Evolutionary conservation across 2,888 invertebrate species (phyloP).

Genomic region (Dorcus hopei): DNA sequence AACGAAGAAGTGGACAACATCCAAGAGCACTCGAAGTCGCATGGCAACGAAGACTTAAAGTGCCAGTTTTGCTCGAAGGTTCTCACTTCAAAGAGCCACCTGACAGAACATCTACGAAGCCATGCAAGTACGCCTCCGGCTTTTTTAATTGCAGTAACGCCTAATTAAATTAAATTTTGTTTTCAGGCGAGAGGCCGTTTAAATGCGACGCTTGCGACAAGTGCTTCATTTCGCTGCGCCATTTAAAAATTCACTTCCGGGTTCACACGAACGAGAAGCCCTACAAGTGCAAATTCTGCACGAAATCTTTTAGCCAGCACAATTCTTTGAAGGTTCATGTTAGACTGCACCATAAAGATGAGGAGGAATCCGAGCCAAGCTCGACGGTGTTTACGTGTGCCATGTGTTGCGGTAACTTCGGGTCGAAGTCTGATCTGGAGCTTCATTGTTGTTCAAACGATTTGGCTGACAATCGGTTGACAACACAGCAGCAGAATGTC

Average conservation of each 20-base stretch:
- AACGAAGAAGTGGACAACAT: slow-evolving; percentile 33
- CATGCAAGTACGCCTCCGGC: slow-evolving; percentile 32
- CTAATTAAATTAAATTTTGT: neutral
- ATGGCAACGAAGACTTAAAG: slow-evolving; percentile 29
- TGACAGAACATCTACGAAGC: slow-evolving; percentile 37
- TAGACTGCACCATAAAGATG: neutral
- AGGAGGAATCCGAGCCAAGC: too few species aligned
- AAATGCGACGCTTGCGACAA: slow-evolving; percentile 8
- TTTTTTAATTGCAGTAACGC: too few species aligned
- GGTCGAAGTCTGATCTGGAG: too few species aligned
- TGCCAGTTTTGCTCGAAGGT: slow-evolving; percentile 38
- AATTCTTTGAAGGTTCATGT: slow-evolving; percentile 3
- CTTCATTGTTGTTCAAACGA: too few species aligned
- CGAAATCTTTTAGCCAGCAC: neutral
- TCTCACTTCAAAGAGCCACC: slow-evolving; percentile 32
- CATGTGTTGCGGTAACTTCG: too few species aligned
- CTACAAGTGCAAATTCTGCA: slow-evolving; percentile 1
- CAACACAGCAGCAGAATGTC: too few species aligned
- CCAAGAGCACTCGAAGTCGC: slow-evolving; percentile 25
- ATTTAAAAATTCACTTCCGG: slow-evolving; percentile 1
- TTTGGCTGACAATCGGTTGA: too few species aligned
- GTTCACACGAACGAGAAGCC: neutral
- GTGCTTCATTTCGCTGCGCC: slow-evolving; percentile 1
- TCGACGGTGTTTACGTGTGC: too few species aligned
- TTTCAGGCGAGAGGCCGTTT: slow-evolving; percentile 4